phyloP scores from a whole-genome alignment of 1,140 invertebrate genomes.

The Zaprionus ornatus region DNA sequence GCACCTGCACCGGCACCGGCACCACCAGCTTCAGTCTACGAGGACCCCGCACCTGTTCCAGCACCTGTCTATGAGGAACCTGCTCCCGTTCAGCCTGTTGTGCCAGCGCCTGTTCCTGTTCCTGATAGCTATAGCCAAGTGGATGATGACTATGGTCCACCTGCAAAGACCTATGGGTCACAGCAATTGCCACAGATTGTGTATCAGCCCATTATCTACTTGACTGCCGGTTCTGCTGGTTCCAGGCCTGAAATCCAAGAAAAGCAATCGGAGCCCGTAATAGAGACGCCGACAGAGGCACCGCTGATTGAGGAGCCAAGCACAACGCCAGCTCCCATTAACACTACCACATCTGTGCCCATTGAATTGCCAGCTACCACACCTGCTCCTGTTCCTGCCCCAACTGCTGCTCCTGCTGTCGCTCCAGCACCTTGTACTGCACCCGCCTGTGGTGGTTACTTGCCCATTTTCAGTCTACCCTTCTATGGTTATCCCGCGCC shows the following conservation, averaged over 20 bases:
- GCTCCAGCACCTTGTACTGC: slow-evolving; percentile 31
- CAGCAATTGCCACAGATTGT: slow-evolving; percentile 60
- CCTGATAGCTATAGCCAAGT: slow-evolving; percentile 47
- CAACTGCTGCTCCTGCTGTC: slow-evolving; percentile 10
- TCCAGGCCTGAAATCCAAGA: slow-evolving; percentile 1
- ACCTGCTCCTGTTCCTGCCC: slow-evolving; percentile 17
- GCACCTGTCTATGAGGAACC: slow-evolving; percentile 19
- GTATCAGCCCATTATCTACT: slow-evolving; percentile 72
- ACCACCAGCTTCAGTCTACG: slow-evolving; percentile 33
- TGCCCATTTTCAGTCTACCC: slow-evolving; percentile 23
- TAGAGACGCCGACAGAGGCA: slow-evolving; percentile 17
- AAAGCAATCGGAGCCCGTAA: slow-evolving; percentile 13
- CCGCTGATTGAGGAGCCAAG: slow-evolving; percentile 29
- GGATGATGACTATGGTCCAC: slow-evolving; percentile 19
- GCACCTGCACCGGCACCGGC: slow-evolving; percentile 7
- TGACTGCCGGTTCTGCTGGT: slow-evolving; percentile 34
- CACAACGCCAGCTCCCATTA: background rate
- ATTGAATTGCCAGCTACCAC: slow-evolving; percentile 14
- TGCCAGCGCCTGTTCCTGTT: background rate
- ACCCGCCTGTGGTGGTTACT: slow-evolving; percentile 20
- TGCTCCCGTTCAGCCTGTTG: background rate
- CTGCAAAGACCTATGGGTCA: slow-evolving; percentile 33
- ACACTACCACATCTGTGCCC: background rate
- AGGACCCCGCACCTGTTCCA: slow-evolving; percentile 12
- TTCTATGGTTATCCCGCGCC: slow-evolving; percentile 15